Conservation (phyloP, 2,888 invertebrate genomes). For the Tholera decimalis region DNA sequence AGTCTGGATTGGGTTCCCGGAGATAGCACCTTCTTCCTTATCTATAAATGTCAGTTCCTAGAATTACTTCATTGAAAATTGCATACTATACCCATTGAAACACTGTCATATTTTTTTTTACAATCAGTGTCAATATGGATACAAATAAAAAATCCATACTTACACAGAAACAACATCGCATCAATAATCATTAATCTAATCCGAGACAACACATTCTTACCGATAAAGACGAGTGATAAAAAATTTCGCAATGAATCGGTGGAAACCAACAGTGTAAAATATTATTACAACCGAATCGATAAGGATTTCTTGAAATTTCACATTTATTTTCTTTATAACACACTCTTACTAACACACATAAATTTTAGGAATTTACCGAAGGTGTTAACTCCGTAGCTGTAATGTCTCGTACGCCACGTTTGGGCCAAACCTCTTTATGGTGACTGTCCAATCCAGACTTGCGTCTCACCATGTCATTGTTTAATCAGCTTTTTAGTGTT, state of each 20-base stretch:
- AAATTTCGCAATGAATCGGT: slow-evolving; percentile 40
- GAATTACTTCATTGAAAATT: slow-evolving; percentile 1
- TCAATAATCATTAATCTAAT: slow-evolving; percentile 60
- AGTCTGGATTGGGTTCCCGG: slow-evolving; percentile 76
- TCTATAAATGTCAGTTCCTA: neutral
- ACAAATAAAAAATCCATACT: slow-evolving; percentile 12
- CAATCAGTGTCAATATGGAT: slow-evolving; percentile 8
- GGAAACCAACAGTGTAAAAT: slow-evolving; percentile 15
- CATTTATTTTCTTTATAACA: slow-evolving; percentile 29
- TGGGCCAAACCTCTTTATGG: slow-evolving; percentile 90
- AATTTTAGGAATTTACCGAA: slow-evolving; percentile 53
- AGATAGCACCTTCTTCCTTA: slow-evolving; percentile 77
- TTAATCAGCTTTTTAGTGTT: slow-evolving; percentile 35
- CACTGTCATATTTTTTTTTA: neutral
- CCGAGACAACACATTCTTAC: slow-evolving; percentile 43
- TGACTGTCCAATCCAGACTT: slow-evolving; percentile 74
- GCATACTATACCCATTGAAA: slow-evolving; percentile 1
- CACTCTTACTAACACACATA: slow-evolving; percentile 6
- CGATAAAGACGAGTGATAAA: slow-evolving; percentile 58
- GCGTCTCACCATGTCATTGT: slow-evolving; percentile 41
- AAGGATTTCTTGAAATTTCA: slow-evolving; percentile 31
- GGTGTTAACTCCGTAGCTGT: slow-evolving; percentile 80
- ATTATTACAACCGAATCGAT: slow-evolving; percentile 31
- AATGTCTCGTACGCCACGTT: slow-evolving; percentile 79
- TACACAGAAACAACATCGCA: slow-evolving; percentile 36